Evolutionary conservation across 2,888 invertebrate species (phyloP).

Genomic region (Melanostoma mellinum): DNA sequence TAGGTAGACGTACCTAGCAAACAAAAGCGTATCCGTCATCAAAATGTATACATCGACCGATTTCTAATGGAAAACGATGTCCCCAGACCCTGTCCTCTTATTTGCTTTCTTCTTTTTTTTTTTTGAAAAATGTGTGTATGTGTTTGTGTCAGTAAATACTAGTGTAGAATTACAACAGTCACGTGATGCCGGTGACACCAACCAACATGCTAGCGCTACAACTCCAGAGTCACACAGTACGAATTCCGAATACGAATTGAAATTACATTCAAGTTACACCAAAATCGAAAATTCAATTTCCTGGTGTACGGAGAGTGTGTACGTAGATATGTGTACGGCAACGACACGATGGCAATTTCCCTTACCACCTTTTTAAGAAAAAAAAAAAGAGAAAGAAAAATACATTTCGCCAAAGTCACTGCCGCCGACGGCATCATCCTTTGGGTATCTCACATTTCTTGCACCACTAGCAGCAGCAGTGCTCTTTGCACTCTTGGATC

Average conservation of each 20-base stretch:
- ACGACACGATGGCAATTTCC: constrained; percentile 30
- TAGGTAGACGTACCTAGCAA: background rate
- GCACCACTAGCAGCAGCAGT: constrained; percentile 2
- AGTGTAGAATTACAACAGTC: constrained; percentile 67
- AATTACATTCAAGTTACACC: constrained; percentile 71
- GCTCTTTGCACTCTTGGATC: constrained; percentile 41
- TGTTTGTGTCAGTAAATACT: constrained; percentile 60
- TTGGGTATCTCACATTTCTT: background rate
- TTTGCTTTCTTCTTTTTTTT: background rate
- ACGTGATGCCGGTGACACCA: constrained; percentile 71
- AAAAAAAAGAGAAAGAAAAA: background rate
- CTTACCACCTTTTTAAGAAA: constrained; percentile 1
- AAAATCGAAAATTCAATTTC: constrained; percentile 72
- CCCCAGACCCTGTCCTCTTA: constrained; percentile 22
- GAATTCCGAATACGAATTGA: constrained; percentile 69
- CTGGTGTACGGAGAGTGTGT: constrained; percentile 26
- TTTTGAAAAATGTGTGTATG: background rate
- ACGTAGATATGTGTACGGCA: constrained; percentile 50
- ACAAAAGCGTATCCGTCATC: constrained; percentile 69
- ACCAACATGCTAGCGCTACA: constrained; percentile 58
- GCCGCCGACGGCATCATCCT: constrained; percentile 27
- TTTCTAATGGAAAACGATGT: constrained; percentile 71
- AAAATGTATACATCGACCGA: constrained; percentile 60
- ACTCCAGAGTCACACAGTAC: constrained; percentile 55
- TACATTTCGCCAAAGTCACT: constrained; percentile 11